Base-by-base conservation (phyloP, 2,797 vertebrate genomes). In the Zenarchopterus dispar region DNA sequence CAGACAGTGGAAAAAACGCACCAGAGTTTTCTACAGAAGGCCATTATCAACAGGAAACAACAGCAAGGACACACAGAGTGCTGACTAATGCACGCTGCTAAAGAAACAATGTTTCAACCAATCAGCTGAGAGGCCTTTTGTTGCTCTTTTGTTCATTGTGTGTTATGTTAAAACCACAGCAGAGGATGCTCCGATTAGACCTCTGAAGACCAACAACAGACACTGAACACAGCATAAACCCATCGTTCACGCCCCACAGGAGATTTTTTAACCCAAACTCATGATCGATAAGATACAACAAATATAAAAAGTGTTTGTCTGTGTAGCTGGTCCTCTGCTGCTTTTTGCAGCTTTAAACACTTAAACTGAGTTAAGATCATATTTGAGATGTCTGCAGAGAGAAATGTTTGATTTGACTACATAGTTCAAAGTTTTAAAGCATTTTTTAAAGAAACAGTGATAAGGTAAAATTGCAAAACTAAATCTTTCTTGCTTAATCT, bases 41-140 rank as follows among this genome's bases (percentile, higher is more conserved):
- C 43, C 31, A 19, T 74, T 63, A 75, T 78, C 70, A 81, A 56
- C 4, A 51, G 74, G 69, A 84, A 78, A 69, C 78, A 76, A 68
- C 52, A 67, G 75, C 77, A 45, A 58, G 43, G 26, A 71, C 68
- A 68, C 51, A 67, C 73, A 78, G 47, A 58, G 43, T 31, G 73
- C 69, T 84, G 85, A 87, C 70, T 68, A 70, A 72, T 52, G 45
- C 42, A 4, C 2, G 17, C n/a, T 21, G 17, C 62, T 62, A 70
- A 65, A 84, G 42, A 77, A 68, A 67, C 9, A 58, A 68, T 57
- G 46, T 61, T 81, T 68, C 48, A 66, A 7, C 51, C 77, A 52
- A 15, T 19, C 33, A 62, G 43, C 47, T 22, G 10, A 59, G 41
- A 49, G 49, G 42, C 26, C 39, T 26, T 68, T 62, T 67, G 17